Conservation (phyloP, 2,888 invertebrate genomes). For the Resseliella maxima region DNA sequence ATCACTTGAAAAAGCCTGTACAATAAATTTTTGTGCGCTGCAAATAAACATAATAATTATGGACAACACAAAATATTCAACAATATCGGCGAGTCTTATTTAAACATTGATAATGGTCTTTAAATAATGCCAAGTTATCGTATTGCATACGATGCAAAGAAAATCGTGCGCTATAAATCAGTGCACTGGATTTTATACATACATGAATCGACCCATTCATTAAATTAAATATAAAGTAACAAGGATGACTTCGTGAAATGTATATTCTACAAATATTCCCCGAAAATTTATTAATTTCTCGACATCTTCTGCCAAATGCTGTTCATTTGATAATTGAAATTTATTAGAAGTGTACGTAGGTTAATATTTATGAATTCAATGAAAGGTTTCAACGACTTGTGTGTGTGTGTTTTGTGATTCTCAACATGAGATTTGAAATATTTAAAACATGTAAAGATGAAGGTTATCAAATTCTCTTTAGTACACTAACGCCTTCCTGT, state of each 20-base stretch:
- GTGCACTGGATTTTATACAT: not conserved
- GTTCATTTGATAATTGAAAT: conserved; percentile 2
- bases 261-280: not conserved
- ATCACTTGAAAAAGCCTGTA: not conserved
- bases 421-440: no score
- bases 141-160: not conserved
- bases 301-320: not conserved
- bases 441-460: no score
- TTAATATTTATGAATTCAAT: not conserved
- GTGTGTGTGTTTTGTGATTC: no score
- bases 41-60: conserved; percentile 16
- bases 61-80: not conserved
- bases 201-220: not conserved
- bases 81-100: not conserved
- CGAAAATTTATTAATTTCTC: not conserved
- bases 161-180: conserved; percentile 39
- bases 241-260: no score
- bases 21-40: conserved; percentile 41
- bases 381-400: no score
- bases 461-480: no score
- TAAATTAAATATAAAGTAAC: no score
- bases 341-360: not conserved
- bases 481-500: no score
- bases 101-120: not conserved
- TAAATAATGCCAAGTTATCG: not conserved